Base-by-base conservation (phyloP, 2,113 vertebrate species). In the Leptobrachium leishanense region DNA sequence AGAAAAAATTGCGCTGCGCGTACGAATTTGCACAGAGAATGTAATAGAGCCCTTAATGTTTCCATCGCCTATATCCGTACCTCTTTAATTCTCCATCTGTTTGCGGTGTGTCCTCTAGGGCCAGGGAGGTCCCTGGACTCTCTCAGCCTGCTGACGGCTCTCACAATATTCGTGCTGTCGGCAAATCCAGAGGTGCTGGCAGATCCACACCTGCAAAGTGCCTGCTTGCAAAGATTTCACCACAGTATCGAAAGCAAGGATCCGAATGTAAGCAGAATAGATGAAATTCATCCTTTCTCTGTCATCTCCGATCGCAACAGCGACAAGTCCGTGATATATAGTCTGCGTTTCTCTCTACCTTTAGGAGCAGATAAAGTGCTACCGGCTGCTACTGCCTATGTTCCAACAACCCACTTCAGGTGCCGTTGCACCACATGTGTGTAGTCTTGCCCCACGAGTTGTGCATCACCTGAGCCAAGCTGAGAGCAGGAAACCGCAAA, bases 161-260 rank as follows among this genome's bases (percentile, higher is more conserved):
- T 98, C 64, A 95, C 95, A 11, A 80, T 97, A 74, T 98, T 98
- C 86, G 86, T 95, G 86, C 83, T 95, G 85, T 95, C 94, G 62
- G 82, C 93, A 66, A 90, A 86, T 86, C 91, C 94, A 42, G 95
- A 97, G 83, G 94, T 97, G 75, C 90, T 92, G 57, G 55, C 89
- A 2, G 72, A 89, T 0, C 88, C 93, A 82, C 92, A 92, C 74
- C 91, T 98, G 85, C 94, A 94, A 66, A 77, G 89, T 11, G 85
- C 85, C 78, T 93, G 94, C 75, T 88, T 97, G 84, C 90, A 94
- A 79, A 91, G 90, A 80, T 98, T 97, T 87, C 90, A 88, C 84
- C 3, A 82, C 82, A 70, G 90, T 72, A 91, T 97, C 85, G 87
- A 94, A 46, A 91, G 91, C 74, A 96, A 97, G 85, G 93, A 98